phyloP scores from a whole-genome alignment of 2,888 invertebrate species.

The Oasisia sp. region DNA sequence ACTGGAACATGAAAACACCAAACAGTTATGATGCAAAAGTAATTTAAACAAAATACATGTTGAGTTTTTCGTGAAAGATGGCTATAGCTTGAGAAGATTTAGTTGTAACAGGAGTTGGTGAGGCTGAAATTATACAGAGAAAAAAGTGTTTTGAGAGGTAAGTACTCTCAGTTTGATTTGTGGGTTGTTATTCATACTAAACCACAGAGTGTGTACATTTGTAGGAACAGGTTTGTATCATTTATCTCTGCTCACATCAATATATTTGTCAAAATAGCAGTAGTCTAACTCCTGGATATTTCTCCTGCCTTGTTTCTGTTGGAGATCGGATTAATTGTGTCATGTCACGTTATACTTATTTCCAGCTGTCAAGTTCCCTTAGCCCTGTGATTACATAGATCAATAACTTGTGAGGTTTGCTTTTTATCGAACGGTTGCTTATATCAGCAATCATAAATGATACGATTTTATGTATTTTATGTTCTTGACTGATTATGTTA shows the following conservation, averaged over 20 bases:
- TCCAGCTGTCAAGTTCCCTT: neutral
- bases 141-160: too few species aligned
- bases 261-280: too few species aligned
- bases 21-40: too few species aligned
- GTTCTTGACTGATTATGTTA: neutral
- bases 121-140: too few species aligned
- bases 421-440: neutral
- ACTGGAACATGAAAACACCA: too few species aligned
- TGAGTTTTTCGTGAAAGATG: too few species aligned
- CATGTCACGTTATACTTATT: neutral
- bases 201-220: neutral
- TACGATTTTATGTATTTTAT: neutral
- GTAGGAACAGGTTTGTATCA: neutral
- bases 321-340: neutral
- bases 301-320: too few species aligned
- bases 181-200: neutral
- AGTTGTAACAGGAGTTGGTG: too few species aligned
- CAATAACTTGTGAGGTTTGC: neutral
- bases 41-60: too few species aligned
- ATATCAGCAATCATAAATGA: neutral
- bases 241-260: neutral
- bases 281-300: too few species aligned
- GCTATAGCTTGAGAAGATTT: too few species aligned
- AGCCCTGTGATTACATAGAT: neutral
- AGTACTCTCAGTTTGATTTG: neutral